Conservation (phyloP, 2,888 invertebrate species). For the Drosophila glabriapex region DNA sequence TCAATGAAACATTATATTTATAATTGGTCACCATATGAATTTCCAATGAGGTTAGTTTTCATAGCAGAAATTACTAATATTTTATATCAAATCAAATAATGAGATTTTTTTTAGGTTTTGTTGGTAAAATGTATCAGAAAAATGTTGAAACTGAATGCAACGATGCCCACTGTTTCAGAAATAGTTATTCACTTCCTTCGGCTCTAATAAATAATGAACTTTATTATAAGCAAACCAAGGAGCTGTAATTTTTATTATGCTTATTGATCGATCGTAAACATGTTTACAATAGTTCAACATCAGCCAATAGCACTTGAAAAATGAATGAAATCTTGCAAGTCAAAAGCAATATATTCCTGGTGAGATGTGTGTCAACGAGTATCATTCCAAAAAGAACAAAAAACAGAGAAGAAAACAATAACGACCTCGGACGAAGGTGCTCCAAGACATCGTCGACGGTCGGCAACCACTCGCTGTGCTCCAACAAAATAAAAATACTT, state of each 20-base stretch:
- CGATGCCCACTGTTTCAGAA: neutral
- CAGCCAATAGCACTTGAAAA: slow-evolving; percentile 5
- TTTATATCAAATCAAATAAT: neutral
- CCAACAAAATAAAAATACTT: slow-evolving; percentile 3
- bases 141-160: neutral
- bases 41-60: neutral
- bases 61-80: neutral
- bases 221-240: neutral
- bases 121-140: neutral
- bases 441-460: slow-evolving; percentile 16
- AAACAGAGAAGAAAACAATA: slow-evolving; percentile 19
- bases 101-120: neutral
- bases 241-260: neutral
- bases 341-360: slow-evolving; percentile 8
- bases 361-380: slow-evolving; percentile 63
- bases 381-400: slow-evolving; percentile 4
- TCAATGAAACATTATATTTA: neutral
- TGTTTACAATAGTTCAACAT: neutral
- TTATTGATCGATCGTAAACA: neutral
- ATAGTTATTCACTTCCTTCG: neutral
- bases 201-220: neutral
- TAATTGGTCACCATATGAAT: neutral
- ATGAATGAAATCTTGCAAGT: slow-evolving; percentile 36
- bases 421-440: slow-evolving; percentile 48
- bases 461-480: slow-evolving; percentile 44